A percentile compares a stretch with the other conserved stretches of the same genome.
phyloP scores from a whole-genome alignment of 2,888 invertebrate species.

The Amiota minor region DNA sequence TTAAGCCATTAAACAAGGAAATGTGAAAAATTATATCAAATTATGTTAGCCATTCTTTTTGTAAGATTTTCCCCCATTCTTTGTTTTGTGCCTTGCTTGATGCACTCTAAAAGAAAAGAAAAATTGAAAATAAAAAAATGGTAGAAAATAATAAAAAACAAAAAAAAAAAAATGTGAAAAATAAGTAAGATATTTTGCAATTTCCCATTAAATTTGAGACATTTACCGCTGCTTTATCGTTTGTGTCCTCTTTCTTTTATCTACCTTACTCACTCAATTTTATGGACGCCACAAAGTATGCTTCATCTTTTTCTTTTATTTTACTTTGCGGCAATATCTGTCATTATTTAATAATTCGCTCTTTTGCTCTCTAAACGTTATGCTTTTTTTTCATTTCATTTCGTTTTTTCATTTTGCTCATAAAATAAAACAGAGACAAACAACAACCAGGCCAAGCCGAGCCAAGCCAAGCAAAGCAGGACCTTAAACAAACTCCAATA shows the following conservation, averaged over 20 bases:
- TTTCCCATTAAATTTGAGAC: slow-evolving; percentile 23
- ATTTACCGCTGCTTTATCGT: slow-evolving; percentile 16
- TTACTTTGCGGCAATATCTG: slow-evolving; percentile 28
- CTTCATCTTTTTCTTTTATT: background rate
- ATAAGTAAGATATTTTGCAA: background rate
- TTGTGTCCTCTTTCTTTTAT: background rate
- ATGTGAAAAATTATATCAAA: slow-evolving; percentile 29
- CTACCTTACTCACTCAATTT: background rate
- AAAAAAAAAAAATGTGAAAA: too few relatives aligned
- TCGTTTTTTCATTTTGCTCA: too few relatives aligned
- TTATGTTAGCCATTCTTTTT: slow-evolving; percentile 10
- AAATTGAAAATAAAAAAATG: background rate
- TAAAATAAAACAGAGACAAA: slow-evolving; percentile 9
- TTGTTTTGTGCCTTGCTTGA: background rate
- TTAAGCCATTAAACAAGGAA: slow-evolving; percentile 16
- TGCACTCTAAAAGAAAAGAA: background rate
- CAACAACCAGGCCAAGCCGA: background rate
- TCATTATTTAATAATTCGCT: slow-evolving; percentile 28
- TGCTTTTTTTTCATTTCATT: background rate
- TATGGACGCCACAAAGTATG: background rate
- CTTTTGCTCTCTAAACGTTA: slow-evolving; percentile 20
- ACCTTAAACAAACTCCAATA: background rate
- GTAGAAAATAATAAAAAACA: background rate
- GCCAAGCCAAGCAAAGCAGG: background rate
- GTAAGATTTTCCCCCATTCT: background rate